A percentile compares a stretch with the other conserved stretches of the same genome.
Conservation (phyloP, 1,140 invertebrate genomes). For the Trichonephila inaurata region DNA sequence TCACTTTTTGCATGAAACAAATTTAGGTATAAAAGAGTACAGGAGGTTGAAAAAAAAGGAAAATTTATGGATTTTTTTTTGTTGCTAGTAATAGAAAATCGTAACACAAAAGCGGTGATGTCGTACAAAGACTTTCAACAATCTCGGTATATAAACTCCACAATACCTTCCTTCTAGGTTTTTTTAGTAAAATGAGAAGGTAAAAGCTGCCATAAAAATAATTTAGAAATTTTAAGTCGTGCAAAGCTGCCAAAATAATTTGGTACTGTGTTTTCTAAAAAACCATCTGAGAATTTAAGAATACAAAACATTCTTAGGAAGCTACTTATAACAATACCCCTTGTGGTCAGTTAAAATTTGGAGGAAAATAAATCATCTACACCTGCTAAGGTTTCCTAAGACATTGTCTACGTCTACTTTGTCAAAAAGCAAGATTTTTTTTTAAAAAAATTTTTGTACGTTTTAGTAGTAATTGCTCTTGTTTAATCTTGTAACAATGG, state of each 20-base stretch:
- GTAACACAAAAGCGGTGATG: constrained; percentile 46
- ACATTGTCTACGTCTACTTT: no score
- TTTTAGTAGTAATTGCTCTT: neutral
- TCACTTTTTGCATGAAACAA: neutral
- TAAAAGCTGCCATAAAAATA: constrained; percentile 35
- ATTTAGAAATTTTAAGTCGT: constrained; percentile 12
- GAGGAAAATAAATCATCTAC: neutral
- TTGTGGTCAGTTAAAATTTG: neutral
- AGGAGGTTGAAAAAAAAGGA: neutral
- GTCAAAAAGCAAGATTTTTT: neutral
- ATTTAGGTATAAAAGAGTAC: neutral
- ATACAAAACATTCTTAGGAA: neutral
- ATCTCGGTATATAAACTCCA: constrained; percentile 22
- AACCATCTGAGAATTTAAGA: neutral
- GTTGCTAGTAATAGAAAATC: neutral
- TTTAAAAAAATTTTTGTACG: neutral
- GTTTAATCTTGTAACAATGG: no score
- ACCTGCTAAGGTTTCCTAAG: neutral
- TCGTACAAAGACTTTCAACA: constrained; percentile 37
- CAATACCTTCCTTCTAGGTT: constrained; percentile 11
- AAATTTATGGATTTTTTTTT: neutral
- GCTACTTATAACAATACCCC: neutral
- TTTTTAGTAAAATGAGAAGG: constrained; percentile 39
- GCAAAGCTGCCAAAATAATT: constrained; percentile 54
- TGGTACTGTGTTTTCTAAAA: constrained; percentile 15